Evolutionary conservation across 2,797 vertebrate genomes (phyloP).

Genomic region (Florisuga fusca): DNA sequence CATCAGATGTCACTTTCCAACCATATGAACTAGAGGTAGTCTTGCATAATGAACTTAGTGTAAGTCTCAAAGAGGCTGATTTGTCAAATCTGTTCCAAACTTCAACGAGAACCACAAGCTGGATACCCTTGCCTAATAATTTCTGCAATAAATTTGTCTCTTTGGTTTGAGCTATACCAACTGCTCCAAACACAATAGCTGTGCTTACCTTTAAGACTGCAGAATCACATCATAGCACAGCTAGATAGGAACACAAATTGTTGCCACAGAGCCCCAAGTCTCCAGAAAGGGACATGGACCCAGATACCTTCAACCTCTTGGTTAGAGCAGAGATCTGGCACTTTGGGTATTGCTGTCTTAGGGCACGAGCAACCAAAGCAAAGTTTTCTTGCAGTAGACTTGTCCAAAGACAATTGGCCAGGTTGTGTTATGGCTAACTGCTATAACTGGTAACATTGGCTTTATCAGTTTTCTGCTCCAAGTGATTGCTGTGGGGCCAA

Average conservation of each 20-base stretch:
- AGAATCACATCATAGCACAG: neutral
- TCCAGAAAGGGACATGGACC: fast-evolving
- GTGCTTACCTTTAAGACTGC: neutral
- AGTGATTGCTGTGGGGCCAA: neutral
- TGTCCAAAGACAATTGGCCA: neutral
- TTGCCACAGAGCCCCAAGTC: neutral
- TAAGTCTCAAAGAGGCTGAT: neutral
- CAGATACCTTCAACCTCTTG: neutral
- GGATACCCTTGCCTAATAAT: neutral
- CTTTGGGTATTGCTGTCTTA: neutral
- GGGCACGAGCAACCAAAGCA: neutral
- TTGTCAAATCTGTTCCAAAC: neutral
- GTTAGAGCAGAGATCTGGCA: neutral
- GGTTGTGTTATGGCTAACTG: neutral
- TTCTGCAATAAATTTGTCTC: neutral
- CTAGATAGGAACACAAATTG: neutral
- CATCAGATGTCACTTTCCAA: neutral
- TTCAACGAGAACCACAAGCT: neutral
- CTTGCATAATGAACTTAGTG: neutral
- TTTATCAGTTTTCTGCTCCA: neutral
- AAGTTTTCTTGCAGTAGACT: neutral
- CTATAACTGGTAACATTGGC: neutral
- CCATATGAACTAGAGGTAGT: neutral
- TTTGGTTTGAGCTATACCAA: neutral
- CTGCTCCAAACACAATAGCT: neutral